Conservation (phyloP, 1,140 invertebrate species). For the Littorina saxatilis region DNA sequence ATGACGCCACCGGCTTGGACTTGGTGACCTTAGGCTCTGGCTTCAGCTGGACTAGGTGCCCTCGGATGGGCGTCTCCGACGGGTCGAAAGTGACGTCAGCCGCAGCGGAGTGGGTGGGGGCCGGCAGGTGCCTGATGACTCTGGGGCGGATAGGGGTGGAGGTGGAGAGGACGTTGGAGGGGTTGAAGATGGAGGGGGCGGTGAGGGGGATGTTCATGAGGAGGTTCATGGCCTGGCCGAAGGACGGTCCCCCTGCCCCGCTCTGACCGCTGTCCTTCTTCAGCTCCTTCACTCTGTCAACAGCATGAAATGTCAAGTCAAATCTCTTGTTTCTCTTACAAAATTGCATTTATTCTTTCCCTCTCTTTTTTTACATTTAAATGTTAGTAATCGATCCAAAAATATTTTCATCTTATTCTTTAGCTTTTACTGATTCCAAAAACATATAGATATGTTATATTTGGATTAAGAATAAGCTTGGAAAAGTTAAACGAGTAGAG, state of each 20-base stretch:
- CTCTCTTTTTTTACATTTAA: no score
- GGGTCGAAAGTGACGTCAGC: conserved; percentile 58
- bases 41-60: conserved; percentile 53
- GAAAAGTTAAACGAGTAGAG: no score
- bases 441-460: no score
- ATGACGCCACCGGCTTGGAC: conserved; percentile 40
- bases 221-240: conserved; percentile 58
- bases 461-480: no score
- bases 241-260: conserved; percentile 7
- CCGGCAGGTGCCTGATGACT: conserved; percentile 30
- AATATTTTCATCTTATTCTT: no score
- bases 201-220: conserved; percentile 68
- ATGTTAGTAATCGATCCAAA: no score
- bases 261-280: conserved; percentile 45
- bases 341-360: no score
- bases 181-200: conserved; percentile 70
- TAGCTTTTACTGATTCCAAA: no score
- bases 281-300: conserved; percentile 68
- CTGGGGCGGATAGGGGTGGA: conserved; percentile 70
- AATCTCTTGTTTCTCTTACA: neutral
- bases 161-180: conserved; percentile 71
- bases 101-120: conserved; percentile 12
- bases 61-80: conserved; percentile 67
- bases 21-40: neutral
- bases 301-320: conserved; percentile 25